These are phyloP conservation scores for Glaucomys volans DNA, from an alignment of 2,113 vertebrate species.

Conservation along the genomic window DNA sequence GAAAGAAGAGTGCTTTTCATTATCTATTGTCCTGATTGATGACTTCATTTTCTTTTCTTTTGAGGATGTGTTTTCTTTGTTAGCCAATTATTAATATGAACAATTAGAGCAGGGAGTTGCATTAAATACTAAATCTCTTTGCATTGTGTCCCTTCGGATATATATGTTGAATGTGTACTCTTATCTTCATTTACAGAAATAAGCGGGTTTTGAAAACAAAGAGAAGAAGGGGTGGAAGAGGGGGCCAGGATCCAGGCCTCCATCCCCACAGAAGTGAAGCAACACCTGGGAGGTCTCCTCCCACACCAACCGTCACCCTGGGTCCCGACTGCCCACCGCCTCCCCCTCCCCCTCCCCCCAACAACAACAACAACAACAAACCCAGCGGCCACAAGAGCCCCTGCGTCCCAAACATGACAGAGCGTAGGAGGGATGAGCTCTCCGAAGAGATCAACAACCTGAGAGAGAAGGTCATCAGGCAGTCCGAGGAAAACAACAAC, in stretches of 20 bases:
- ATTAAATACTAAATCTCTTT: background rate
- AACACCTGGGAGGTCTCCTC: constrained; percentile 69
- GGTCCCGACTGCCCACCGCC: constrained; percentile 79
- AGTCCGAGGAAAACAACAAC: constrained; percentile 70
- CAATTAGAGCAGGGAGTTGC: background rate
- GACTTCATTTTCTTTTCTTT: background rate
- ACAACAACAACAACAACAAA: constrained; percentile 59
- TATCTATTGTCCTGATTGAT: background rate
- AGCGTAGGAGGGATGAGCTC: constrained; percentile 32
- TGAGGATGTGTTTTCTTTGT: background rate
- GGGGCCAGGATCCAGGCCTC: constrained; percentile 69
- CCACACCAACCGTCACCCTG: constrained; percentile 28
- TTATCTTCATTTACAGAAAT: constrained; percentile 74
- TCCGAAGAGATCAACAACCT: constrained; percentile 71
- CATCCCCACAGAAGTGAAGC: constrained; percentile 56
- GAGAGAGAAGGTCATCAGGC: constrained; percentile 74
- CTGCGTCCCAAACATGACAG: constrained; percentile 1
- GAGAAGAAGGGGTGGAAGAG: constrained; percentile 62
- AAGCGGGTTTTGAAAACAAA: constrained; percentile 70
- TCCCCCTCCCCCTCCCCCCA: constrained; percentile 79
- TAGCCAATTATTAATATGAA: constrained; percentile 15
- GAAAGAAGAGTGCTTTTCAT: background rate
- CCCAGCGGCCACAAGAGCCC: background rate
- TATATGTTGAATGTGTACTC: constrained; percentile 33
- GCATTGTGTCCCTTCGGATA: background rate